Conservation (phyloP, 1,140 invertebrate genomes). For the Apolygus lucorum region DNA sequence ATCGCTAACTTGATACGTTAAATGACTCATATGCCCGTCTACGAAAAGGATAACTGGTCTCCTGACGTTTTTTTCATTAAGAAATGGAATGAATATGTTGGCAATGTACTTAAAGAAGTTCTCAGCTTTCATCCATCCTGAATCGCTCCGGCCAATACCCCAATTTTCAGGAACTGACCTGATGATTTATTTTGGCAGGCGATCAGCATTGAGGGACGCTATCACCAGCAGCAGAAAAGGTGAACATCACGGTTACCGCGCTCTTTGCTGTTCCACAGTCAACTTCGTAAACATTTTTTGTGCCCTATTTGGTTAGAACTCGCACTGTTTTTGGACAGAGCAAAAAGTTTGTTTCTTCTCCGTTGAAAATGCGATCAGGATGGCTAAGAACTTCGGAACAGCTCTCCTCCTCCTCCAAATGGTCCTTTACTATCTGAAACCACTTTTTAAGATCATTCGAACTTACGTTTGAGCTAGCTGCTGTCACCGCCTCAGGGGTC, state of each 20-base stretch:
- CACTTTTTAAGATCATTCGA: too few species aligned
- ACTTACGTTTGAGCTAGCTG: too few species aligned
- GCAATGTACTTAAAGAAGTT: slow-evolving; percentile 37
- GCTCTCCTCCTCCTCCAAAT: too few species aligned
- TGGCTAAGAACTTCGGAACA: too few species aligned
- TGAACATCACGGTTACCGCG: too few species aligned
- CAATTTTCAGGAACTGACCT: slow-evolving; percentile 30
- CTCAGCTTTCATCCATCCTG: slow-evolving; percentile 37
- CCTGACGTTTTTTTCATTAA: background rate
- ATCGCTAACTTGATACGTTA: slow-evolving; percentile 37
- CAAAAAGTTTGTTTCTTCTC: too few species aligned
- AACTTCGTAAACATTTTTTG: background rate
- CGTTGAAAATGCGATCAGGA: too few species aligned
- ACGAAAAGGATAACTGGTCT: slow-evolving; percentile 22
- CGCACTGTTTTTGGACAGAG: too few species aligned
- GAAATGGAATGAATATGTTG: slow-evolving; percentile 34
- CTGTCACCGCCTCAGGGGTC: background rate
- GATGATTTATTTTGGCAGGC: slow-evolving; percentile 19
- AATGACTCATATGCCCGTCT: slow-evolving; percentile 40
- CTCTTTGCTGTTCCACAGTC: too few species aligned
- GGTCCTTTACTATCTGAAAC: too few species aligned
- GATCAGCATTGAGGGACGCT: slow-evolving; percentile 21
- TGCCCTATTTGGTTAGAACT: too few species aligned
- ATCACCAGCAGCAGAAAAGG: slow-evolving; percentile 20
- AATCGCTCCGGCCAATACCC: slow-evolving; percentile 33